A percentile compares a stretch with the other conserved stretches of the same genome.
These are phyloP conservation scores for Drosophila parvula DNA, from an alignment of 1,140 invertebrate species.

Conservation along the genomic window DNA sequence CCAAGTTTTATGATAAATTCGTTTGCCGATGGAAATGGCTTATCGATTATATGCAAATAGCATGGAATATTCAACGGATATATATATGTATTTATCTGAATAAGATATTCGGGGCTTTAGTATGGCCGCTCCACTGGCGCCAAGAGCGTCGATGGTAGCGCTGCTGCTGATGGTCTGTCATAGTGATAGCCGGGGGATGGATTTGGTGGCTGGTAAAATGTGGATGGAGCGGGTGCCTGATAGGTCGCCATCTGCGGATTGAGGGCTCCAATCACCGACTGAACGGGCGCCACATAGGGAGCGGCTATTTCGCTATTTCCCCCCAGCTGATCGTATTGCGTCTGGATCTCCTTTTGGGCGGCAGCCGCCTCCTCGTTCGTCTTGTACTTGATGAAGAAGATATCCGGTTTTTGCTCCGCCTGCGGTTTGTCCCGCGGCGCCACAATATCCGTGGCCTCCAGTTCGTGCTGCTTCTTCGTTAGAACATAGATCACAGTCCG, in stretches of 20 bases:
- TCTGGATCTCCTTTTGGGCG: conserved; percentile 77
- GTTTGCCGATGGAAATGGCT: conserved; percentile 41
- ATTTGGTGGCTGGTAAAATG: neutral
- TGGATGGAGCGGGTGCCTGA: neutral
- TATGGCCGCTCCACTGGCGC: conserved; percentile 36
- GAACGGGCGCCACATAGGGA: conserved; percentile 60
- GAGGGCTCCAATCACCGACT: conserved; percentile 65
- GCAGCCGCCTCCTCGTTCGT: conserved; percentile 86
- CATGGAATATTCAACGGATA: conserved; percentile 39
- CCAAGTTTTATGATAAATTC: conserved; percentile 61
- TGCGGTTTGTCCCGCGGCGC: conserved; percentile 84
- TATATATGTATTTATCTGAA: neutral
- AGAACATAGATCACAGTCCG: conserved; percentile 94
- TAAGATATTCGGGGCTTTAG: conserved; percentile 4
- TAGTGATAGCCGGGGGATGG: conserved; percentile 44
- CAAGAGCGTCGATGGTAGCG: conserved; percentile 20
- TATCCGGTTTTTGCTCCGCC: conserved; percentile 88
- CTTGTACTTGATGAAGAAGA: conserved; percentile 90
- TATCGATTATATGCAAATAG: conserved; percentile 69
- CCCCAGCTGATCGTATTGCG: conserved; percentile 72
- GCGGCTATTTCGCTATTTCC: conserved; percentile 68
- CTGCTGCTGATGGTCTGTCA: conserved; percentile 15
- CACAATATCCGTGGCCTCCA: conserved; percentile 65
- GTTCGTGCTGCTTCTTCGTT: conserved; percentile 86
- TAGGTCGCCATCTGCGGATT: conserved; percentile 8